phyloP scores from a whole-genome alignment of 2,888 invertebrate genomes.

The Erebia palarica region DNA sequence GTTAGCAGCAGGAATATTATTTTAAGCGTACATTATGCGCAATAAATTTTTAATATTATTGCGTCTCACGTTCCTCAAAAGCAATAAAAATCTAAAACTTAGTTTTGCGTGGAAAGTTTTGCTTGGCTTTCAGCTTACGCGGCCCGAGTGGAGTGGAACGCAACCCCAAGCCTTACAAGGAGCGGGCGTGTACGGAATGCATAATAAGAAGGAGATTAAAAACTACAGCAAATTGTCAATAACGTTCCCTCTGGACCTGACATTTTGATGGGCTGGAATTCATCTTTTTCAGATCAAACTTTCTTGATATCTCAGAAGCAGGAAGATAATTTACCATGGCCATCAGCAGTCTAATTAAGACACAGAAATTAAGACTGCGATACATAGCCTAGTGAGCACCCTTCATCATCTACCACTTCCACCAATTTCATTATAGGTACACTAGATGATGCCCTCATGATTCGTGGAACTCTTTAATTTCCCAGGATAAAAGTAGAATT shows the following conservation, averaged over 20 bases:
- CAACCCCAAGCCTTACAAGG: slow-evolving; percentile 73
- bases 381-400: too few relatives aligned
- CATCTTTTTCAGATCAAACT: slow-evolving; percentile 4
- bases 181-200: slow-evolving; percentile 80
- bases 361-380: too few relatives aligned
- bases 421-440: too few relatives aligned
- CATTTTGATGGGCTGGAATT: slow-evolving; percentile 24
- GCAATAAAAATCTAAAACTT: slow-evolving; percentile 79
- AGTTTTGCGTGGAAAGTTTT: slow-evolving; percentile 74
- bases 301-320: neutral
- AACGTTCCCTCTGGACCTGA: slow-evolving; percentile 50
- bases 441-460: too few relatives aligned
- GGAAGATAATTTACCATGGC: neutral
- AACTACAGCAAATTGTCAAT: slow-evolving; percentile 79
- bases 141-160: slow-evolving; percentile 65
- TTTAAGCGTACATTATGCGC: slow-evolving; percentile 43
- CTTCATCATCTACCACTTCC: too few relatives aligned
- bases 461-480: too few relatives aligned
- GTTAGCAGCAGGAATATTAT: slow-evolving; percentile 39
- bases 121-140: slow-evolving; percentile 69
- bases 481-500: too few relatives aligned
- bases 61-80: slow-evolving; percentile 77
- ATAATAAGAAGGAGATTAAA: slow-evolving; percentile 80
- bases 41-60: slow-evolving; percentile 74
- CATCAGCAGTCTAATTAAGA: too few relatives aligned